Base-by-base conservation (phyloP, 2,797 vertebrate species). In the Trematomus bernacchii region DNA sequence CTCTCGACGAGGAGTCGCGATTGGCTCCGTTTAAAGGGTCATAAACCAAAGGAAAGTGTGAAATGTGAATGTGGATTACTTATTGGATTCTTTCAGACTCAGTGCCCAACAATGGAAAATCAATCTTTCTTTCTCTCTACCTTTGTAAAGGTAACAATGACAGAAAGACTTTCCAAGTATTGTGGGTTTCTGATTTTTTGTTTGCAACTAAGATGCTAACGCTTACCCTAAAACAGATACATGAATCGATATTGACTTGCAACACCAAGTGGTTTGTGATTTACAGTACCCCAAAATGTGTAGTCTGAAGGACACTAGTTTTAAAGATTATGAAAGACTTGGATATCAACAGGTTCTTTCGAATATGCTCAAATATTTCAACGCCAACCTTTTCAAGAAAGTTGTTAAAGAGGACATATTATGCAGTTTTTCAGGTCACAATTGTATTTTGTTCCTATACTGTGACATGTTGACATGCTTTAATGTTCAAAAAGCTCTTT, bases 141-240 rank as follows among this genome's bases (percentile, higher is more conserved):
- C 46, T 42, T 58, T 48, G 70, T 33, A 4, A 53, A 44, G 16
- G 30, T 14, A 4, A 7, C 19, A 43, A 21, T 15, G 4, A 47
- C 30, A 47, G 3, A 18, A 58, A 68, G 13, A 57, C 12, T 15
- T 18, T 33, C 21, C 5, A 43, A 8, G 19, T 50, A 57, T 15
- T 68, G 48, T 19, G 23, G 6, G 12, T 37, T 37, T 37, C 33
- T 7, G 33, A 9, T 37, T 37, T 2, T 37, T 37, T 9, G 33
- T 65, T 66, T 27, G n/a, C 14, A 57, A 66, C 10, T 54, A 21
- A 63, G 14, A n/a, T 63, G 27, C 9, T 18, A 55, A 72, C 6
- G n/a, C 9, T 21, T 5, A 46, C 42, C n/a, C 43, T 14, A 18
- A 64, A 21, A 62, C 27, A 33, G 18, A 44, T 33, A 16, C 33